phyloP scores from a whole-genome alignment of 2,113 vertebrate genomes.

The Orcinus orca region DNA sequence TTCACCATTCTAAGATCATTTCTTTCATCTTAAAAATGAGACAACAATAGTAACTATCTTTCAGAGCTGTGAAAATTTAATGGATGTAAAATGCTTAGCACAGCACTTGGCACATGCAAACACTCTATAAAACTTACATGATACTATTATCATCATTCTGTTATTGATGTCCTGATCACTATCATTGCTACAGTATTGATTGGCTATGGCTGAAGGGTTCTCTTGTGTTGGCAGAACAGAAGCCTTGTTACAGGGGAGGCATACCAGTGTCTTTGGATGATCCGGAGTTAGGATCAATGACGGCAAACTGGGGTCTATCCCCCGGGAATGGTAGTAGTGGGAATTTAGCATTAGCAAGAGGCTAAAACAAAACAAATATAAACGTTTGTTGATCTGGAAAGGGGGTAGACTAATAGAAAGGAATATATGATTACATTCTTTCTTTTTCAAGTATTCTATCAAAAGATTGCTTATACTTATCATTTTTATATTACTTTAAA shows the following conservation, averaged over 20 bases:
- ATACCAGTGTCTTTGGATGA: background rate
- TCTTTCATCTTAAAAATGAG: slow-evolving; percentile 13
- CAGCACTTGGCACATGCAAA: background rate
- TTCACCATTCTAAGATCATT: background rate
- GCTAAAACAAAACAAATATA: slow-evolving; percentile 31
- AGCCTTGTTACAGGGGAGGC: background rate
- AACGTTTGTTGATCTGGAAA: slow-evolving; percentile 7
- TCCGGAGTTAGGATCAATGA: background rate
- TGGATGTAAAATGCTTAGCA: background rate
- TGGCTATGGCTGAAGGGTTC: background rate
- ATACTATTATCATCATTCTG: background rate
- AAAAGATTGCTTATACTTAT: background rate
- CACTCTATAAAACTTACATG: background rate
- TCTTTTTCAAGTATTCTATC: slow-evolving; percentile 13
- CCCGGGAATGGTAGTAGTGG: background rate
- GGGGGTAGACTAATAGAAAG: background rate
- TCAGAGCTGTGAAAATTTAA: background rate
- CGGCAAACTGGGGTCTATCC: background rate
- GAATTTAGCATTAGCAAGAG: background rate
- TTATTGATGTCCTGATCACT: background rate
- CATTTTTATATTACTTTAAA: slow-evolving; percentile 15
- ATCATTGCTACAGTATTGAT: background rate
- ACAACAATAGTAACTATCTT: background rate
- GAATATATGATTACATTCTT: background rate
- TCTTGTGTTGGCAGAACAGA: background rate